Evolutionary conservation across 1,140 invertebrate genomes (phyloP).

Genomic region (Aporrectodea caliginosa): DNA sequence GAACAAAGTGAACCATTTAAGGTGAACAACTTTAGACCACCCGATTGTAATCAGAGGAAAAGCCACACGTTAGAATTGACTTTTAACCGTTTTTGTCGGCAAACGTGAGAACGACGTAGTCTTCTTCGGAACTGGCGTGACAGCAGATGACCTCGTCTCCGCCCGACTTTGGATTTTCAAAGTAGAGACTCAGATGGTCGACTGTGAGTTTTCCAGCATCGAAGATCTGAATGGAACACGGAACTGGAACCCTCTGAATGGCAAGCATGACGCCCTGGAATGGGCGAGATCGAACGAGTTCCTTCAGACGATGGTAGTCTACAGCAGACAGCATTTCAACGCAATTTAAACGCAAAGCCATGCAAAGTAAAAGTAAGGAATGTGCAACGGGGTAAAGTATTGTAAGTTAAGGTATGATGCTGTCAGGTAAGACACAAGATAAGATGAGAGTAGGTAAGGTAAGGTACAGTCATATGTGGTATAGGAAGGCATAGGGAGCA

Average conservation of each 20-base stretch:
- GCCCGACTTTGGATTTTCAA: not conserved
- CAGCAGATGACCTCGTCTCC: not conserved
- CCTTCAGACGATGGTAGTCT: not conserved
- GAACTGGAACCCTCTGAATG: not conserved
- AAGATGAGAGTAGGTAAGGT: too few species aligned
- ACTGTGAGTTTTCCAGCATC: not conserved
- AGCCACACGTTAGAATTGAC: too few species aligned
- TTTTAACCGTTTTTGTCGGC: not conserved
- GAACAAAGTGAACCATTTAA: too few species aligned
- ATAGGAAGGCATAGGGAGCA: too few species aligned
- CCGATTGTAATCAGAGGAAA: too few species aligned
- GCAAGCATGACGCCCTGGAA: not conserved
- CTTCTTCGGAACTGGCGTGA: not conserved
- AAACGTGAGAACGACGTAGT: not conserved
- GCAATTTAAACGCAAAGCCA: not conserved
- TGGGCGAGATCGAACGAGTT: not conserved
- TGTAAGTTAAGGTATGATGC: too few species aligned
- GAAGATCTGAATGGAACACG: not conserved
- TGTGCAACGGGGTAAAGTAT: too few species aligned
- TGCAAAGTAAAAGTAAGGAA: too few species aligned
- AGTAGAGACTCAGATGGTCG: not conserved
- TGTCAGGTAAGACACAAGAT: too few species aligned
- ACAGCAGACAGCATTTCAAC: not conserved
- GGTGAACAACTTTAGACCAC: too few species aligned
- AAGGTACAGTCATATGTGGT: too few species aligned